Base-by-base conservation (phyloP, 2,888 invertebrate genomes). In the Carpatolechia fugitivella region DNA sequence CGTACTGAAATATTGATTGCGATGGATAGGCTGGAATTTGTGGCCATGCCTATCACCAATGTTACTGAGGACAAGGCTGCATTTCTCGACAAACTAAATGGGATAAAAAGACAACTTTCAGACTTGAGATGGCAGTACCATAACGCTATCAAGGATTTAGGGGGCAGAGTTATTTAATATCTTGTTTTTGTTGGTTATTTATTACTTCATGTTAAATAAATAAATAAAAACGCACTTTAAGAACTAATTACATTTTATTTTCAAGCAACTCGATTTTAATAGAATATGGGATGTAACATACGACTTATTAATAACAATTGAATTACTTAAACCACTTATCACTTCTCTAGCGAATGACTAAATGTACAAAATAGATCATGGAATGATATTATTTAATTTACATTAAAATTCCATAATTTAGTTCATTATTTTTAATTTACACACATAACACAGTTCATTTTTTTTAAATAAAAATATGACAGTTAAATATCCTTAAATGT, bases 281-380 rank as follows among this genome's bases (percentile, higher is more conserved):
- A 8, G 14, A 18, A 40, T 16, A 40, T 40, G 10, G 14, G 18
- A 18, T 40, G 18, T 18, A 18, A 18, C 16, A 14, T 31, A 7
- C 13, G 29, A 47, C 14, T 30, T 11, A 38, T 7, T 38, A n/a
- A 14, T 13, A 13, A 38, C 16, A 14, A 6, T 13, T 38, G 11
- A 18, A 47, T 14, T 35, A 55, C 14, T 47, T 50, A 52, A 20
- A 46, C 36, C 56, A 56, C 56, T 62, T 61, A 60, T 47, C 47
- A 60, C 57, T 62, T 59, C 54, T 61, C 74, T 74, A 74, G 70
- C 72, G 68, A 63, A 58, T 44, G 44, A 47, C 47, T 47, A 47
- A 11, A 47, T 31, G 31, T 47, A 47, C 14, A 31, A 47, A 47
- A 47, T 31, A 61, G 58, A 62, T 61, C 55, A 60, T 73, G 74